Evolutionary conservation across 2,797 vertebrate species (phyloP).

Genomic region (Nyctibius grandis): DNA sequence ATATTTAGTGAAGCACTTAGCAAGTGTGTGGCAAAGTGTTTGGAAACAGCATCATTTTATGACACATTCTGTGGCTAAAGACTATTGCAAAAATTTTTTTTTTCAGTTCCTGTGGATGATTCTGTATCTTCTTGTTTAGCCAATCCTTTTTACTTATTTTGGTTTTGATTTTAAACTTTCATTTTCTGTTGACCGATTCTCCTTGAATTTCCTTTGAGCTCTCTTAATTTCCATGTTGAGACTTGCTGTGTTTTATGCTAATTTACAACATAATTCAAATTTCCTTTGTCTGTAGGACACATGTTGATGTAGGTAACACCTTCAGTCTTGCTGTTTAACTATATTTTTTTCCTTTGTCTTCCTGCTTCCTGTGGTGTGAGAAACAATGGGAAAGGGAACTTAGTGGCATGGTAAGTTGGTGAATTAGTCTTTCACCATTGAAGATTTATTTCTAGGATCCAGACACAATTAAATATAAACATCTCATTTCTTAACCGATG

Average conservation of each 20-base stretch:
- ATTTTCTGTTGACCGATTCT: background rate
- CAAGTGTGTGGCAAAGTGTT: background rate
- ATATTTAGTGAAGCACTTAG: background rate
- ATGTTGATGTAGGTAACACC: background rate
- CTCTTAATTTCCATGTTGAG: background rate
- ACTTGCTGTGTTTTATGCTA: background rate
- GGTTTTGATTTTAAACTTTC: background rate
- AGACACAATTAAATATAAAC: background rate
- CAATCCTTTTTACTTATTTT: background rate
- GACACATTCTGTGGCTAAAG: background rate
- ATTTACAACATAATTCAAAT: background rate
- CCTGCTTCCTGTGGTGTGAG: conserved; percentile 69
- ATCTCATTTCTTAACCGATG: background rate
- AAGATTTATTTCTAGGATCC: background rate
- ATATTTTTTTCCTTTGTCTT: conserved; percentile 65
- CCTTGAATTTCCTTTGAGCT: background rate
- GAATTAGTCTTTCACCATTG: conserved; percentile 33
- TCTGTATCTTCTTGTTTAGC: background rate
- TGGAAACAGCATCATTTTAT: background rate
- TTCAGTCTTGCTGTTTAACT: conserved; percentile 34
- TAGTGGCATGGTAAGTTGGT: conserved; percentile 68
- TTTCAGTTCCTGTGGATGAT: background rate
- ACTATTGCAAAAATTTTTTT: background rate
- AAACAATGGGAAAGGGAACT: conserved; percentile 69
- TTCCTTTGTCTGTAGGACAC: background rate